These are phyloP conservation scores for Sarcophaga peregrina DNA, from an alignment of 1,140 invertebrate genomes.

Conservation along the genomic window DNA sequence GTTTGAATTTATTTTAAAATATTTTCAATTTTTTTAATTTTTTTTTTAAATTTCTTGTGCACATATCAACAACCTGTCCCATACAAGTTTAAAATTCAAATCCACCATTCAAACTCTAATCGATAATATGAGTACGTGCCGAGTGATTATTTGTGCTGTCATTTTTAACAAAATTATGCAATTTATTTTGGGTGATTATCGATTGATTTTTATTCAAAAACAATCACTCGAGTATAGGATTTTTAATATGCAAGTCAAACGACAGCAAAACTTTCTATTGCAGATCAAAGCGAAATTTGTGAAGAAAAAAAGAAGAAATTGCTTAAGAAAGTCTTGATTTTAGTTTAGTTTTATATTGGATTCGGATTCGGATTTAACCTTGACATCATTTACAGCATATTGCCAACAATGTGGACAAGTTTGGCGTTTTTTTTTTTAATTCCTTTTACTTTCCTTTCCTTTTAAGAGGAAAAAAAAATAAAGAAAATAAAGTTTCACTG, in stretches of 20 bases:
- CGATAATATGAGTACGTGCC: neutral
- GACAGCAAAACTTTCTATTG: neutral
- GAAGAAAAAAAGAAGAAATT: neutral
- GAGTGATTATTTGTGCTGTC: neutral
- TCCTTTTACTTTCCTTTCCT: slow-evolving; percentile 15
- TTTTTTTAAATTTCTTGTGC: no score
- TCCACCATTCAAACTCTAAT: neutral
- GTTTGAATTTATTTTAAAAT: no score
- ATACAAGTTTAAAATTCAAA: neutral
- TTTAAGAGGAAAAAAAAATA: neutral
- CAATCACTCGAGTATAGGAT: no score
- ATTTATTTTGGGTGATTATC: no score
- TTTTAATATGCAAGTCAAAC: neutral
- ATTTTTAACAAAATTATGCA: neutral
- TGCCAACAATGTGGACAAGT: neutral
- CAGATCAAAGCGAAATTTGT: neutral
- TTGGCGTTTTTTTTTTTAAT: neutral
- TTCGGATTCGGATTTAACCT: neutral
- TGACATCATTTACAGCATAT: neutral
- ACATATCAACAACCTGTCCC: no score
- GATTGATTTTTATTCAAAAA: no score
- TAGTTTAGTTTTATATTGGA: neutral
- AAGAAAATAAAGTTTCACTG: neutral
- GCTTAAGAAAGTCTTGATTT: neutral
- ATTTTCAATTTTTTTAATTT: no score